Base-by-base conservation (phyloP, 2,888 invertebrate genomes). In the Chymomyza caudatula region DNA sequence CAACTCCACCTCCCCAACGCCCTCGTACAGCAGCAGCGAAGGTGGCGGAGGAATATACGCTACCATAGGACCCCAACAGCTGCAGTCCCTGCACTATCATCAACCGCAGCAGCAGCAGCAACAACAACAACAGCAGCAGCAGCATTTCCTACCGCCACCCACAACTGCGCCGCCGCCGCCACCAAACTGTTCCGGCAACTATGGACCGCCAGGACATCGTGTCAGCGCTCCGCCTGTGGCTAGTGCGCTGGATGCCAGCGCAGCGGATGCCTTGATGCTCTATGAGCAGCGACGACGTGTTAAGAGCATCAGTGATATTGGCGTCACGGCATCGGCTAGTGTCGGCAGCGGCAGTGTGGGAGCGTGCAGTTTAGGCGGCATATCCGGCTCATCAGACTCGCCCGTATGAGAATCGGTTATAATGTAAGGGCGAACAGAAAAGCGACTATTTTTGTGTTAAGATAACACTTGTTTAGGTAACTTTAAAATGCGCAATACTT, bases 1-100 rank as follows among this genome's bases (percentile, higher is more conserved):
- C 69, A 90, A 89, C 85, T 90, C 90, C 84, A 90, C 90, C 84
- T 90, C 90, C 77, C 90, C 90, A 80, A 90, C 90, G 76, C 90
- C 90, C 81, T 90, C 90, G 83, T 90, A 90, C 78, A 90, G 90
- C 79, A 90, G 90, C 78, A 90, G 90, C 76, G 90, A 90, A 68
- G 90, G 89, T 68, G 88, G 89, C 71, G 90, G 90, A 83, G 89
- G 90, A 77, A 89, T 90, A 76, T 90, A 90, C 81, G 89, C 90
- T 81, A 90, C 90, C 76, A 88, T 90, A 88, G 90, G 90, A 61
- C 77, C 81, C n/a, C 76, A 74, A 17, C 76, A 76, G n/a, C 42
- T 74, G 56, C 75, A 70, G 3, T 58, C 77, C 8, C 66, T 60
- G 2, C 85, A 84, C 4, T 71, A 72, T 49, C 66, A 61, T 4